phyloP scores from a whole-genome alignment of 2,113 vertebrate genomes.

The Oceanites oceanicus region DNA sequence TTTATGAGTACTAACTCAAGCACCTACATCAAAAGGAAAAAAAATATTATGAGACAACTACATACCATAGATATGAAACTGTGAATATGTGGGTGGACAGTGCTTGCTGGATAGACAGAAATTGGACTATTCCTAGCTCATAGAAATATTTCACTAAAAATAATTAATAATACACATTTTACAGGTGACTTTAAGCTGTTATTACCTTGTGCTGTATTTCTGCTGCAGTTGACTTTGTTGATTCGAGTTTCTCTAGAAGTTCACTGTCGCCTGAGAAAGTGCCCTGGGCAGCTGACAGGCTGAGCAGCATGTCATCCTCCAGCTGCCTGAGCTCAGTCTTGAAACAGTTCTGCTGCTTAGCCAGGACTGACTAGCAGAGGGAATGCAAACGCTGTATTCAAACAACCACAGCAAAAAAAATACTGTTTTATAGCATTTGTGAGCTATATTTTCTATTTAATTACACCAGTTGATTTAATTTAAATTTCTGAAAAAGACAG shows the following conservation, averaged over 20 bases:
- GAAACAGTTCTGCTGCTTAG: slow-evolving; percentile 82
- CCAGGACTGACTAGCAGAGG: slow-evolving; percentile 71
- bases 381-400: background rate
- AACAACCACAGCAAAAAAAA: background rate
- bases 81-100: background rate
- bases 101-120: background rate
- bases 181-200: background rate
- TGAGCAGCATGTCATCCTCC: slow-evolving; percentile 79
- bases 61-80: background rate
- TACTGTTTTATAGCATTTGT: background rate
- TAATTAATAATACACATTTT: background rate
- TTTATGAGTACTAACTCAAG: background rate
- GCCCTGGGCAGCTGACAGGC: slow-evolving; percentile 78
- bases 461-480: background rate
- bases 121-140: background rate
- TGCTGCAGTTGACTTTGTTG: slow-evolving; percentile 76
- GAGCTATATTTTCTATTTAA: background rate
- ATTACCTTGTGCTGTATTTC: slow-evolving; percentile 79
- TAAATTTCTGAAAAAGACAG: background rate
- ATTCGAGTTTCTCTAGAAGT: slow-evolving; percentile 82
- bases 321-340: slow-evolving; percentile 80
- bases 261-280: slow-evolving; percentile 79
- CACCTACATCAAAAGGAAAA: background rate
- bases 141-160: background rate
- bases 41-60: background rate